These are phyloP conservation scores for Bradypus variegatus DNA, from an alignment of 2,797 vertebrate species.

Conservation along the genomic window DNA sequence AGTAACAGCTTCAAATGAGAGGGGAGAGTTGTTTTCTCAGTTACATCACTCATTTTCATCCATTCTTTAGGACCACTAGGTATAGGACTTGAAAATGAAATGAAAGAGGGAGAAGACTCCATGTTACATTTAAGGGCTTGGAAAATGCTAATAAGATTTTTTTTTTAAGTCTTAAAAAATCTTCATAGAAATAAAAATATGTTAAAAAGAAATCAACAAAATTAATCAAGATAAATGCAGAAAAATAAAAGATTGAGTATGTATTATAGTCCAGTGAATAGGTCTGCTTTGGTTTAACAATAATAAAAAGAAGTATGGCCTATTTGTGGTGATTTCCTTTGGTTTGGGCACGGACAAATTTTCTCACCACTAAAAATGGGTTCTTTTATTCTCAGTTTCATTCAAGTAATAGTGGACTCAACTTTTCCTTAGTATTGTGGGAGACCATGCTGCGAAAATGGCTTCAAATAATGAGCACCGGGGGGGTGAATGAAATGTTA, in stretches of 20 bases:
- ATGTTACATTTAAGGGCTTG: conserved; percentile 12
- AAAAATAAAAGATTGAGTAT: conserved; percentile 54
- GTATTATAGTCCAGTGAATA: conserved; percentile 67
- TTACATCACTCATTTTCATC: conserved; percentile 16
- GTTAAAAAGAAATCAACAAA: conserved; percentile 44
- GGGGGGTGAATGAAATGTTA: conserved; percentile 73
- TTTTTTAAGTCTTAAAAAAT: conserved; percentile 42
- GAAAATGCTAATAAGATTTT: conserved; percentile 60
- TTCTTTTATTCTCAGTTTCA: conserved; percentile 77
- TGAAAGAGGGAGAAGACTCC: conserved; percentile 38
- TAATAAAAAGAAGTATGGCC: conserved; percentile 48
- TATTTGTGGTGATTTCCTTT: conserved; percentile 73
- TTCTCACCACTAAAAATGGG: conserved; percentile 70
- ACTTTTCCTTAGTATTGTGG: conserved; percentile 73
- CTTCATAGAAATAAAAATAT: conserved; percentile 40
- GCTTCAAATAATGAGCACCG: conserved; percentile 74
- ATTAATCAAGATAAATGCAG: conserved; percentile 43
- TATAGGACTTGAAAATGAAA: conserved; percentile 33
- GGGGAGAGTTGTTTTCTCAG: neutral
- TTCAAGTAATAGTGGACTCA: conserved; percentile 72
- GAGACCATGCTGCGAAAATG: conserved; percentile 77
- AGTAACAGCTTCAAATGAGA: conserved; percentile 10
- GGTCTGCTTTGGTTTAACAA: conserved; percentile 67
- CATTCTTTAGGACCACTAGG: conserved; percentile 35
- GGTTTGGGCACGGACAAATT: conserved; percentile 66